These are phyloP conservation scores for Martes flavigula DNA, from an alignment of 2,797 vertebrate genomes.

Conservation along the genomic window DNA sequence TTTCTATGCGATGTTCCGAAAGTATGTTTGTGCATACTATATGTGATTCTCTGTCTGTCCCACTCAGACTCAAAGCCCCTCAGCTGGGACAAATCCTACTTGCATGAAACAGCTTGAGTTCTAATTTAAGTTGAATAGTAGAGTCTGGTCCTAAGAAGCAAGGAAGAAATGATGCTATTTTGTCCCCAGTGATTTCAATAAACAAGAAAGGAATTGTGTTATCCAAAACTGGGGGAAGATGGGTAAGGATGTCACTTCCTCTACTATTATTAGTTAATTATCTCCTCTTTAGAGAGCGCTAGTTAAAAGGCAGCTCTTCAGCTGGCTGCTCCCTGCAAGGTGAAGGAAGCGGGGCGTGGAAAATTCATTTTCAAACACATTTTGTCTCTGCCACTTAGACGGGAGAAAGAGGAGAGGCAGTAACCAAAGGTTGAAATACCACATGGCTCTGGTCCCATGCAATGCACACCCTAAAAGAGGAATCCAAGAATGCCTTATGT, in stretches of 20 bases:
- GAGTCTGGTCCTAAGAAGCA: background rate
- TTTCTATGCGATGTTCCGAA: background rate
- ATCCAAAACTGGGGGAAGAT: background rate
- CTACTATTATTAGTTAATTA: conserved; percentile 61
- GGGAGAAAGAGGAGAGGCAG: background rate
- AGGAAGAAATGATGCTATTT: conserved; percentile 40
- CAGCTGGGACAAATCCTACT: background rate
- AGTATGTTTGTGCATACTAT: background rate
- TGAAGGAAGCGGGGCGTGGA: conserved; percentile 61
- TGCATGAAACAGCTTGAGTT: background rate
- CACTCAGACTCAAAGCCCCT: background rate
- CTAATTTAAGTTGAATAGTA: conserved; percentile 19
- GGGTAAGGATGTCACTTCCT: background rate
- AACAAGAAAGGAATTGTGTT: conserved; percentile 29
- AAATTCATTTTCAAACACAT: conserved; percentile 76
- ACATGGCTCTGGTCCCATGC: conserved; percentile 11
- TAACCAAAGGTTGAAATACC: conserved; percentile 55
- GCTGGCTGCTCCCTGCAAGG: conserved; percentile 29
- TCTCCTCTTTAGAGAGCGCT: conserved; percentile 41
- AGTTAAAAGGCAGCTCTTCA: conserved; percentile 1
- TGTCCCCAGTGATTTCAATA: conserved; percentile 56
- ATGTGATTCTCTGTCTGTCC: background rate
- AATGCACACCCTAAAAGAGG: background rate
- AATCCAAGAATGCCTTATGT: background rate
- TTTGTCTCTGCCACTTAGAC: conserved; percentile 47